Evolutionary conservation across 2,113 vertebrate species (phyloP), one percentile per base, ranked within the genome.

Genomic region (Platycercus adscitus): DNA sequence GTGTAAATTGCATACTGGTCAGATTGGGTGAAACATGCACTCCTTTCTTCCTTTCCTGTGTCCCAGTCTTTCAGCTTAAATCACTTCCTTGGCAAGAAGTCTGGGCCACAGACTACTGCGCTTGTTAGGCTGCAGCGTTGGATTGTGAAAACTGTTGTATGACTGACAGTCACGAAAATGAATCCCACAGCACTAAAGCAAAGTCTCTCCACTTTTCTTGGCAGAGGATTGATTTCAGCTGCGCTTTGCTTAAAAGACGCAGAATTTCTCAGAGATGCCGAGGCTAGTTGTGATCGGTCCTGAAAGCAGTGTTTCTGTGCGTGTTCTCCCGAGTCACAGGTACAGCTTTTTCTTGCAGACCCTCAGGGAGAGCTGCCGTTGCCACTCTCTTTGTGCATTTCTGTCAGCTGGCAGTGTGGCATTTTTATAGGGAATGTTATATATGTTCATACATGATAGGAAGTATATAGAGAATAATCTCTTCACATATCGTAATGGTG

Each of bases 81-180:
- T 82, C 49, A 15, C 28, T 88, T 17, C 41, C 75, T 95, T 92
- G 78, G 60, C 63, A 81, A 81, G 91, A 73, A 61, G 65, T 88
- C n/a, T 70, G 79, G 73, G 76, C 61, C 89, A 85, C 81, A 78
- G 86, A 86, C 84, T 78, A 88, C 70, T 81, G 83, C 70, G 78
- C 81, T 92, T 95, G 73, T 94, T 97, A 89, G 86, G 81, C 70
- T 87, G 52, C 31, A 75, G 66, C 6, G 2, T 68, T 81, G 58
- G 60, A 78, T 78, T 85, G 85, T 76, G 70, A 95, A 95, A 97
- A 93, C 83, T 90, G 58, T 37, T 0, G 0, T 81, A 13, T 89
- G 95, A 97, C 44, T 92, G 95, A 80, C 93, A 94, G 91, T 73
- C 61, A 37, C 43, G 82, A 90, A 93, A 95, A 95, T 82, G 61